Evolutionary conservation across 2,888 invertebrate species (phyloP), one percentile per base, ranked within the genome.

Genomic region (Labia minor): DNA sequence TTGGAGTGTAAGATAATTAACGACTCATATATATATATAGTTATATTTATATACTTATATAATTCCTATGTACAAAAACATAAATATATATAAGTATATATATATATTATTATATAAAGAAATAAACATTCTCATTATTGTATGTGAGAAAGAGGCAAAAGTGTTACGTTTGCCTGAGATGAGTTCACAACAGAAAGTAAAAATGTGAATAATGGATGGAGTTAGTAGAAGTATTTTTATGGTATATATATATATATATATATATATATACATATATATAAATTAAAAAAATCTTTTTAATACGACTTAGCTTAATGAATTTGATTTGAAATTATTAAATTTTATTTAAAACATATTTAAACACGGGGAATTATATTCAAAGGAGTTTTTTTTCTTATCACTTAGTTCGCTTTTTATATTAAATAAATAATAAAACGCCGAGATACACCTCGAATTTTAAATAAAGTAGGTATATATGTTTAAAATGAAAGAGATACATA

Each of bases 181-280:
- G 62, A 10, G 62, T 18, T 62, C 16, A 1, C 18, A 10, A 3
- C 1, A 21, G 62, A 14, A 14, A 14, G 62, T 62, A 19, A 21
- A 20, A 14, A 18, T 11, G 14, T 19, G 62, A 20, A 62, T 3
- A 64, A 65, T 37, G 37, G 3, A 4, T 37, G 19, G 18, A 10
- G 16, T 21, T 26, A 64, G 18, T 65, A 21, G 19, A 49, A n/a
- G 37, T 37, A 19, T 16, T 33, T 19, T 21, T 19, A 4, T 19
- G 65, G 65, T 33, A 49, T 49, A 49, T 21, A 19, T 21, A n/a
- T n/a, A n/a, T n/a, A n/a, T 21, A n/a, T 62, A n/a, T 62, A 62
- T 62, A 16, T 62, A 8, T 62, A 62, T 62, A 62, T 62, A 62
- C n/a, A 62, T 62, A n/a, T n/a, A n/a, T n/a, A n/a, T 33, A 8